Conservation (phyloP, 2,113 vertebrate genomes). For the Pleuronectes platessa region DNA sequence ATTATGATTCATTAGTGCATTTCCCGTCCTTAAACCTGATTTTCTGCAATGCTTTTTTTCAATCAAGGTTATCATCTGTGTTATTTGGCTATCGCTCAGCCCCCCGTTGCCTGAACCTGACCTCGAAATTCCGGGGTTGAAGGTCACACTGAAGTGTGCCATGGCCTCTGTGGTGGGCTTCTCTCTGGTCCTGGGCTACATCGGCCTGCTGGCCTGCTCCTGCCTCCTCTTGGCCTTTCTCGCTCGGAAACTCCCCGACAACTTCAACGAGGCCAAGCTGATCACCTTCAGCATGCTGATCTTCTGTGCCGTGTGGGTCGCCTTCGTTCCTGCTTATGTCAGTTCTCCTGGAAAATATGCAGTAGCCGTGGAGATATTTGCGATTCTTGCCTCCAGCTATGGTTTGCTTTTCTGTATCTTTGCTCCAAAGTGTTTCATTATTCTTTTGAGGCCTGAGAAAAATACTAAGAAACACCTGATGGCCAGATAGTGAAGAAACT, state of each 20-base stretch:
- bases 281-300: slow-evolving; percentile 29
- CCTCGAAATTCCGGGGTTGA: slow-evolving; percentile 62
- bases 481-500: slow-evolving; percentile 43
- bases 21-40: not conserved
- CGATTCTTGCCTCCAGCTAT: slow-evolving; percentile 77
- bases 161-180: slow-evolving; percentile 78
- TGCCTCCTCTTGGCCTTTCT: slow-evolving; percentile 37
- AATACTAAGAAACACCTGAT: slow-evolving; percentile 75
- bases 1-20: not conserved
- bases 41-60: not conserved
- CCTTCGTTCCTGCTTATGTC: slow-evolving; percentile 41
- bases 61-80: slow-evolving; percentile 77
- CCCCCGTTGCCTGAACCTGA: slow-evolving; percentile 74
- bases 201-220: slow-evolving; percentile 78
- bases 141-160: slow-evolving; percentile 78
- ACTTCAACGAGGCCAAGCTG: slow-evolving; percentile 21
- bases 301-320: slow-evolving; percentile 18
- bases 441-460: slow-evolving; percentile 75
- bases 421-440: slow-evolving; percentile 80
- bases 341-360: slow-evolving; percentile 74
- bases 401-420: slow-evolving; percentile 77
- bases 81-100: slow-evolving; percentile 72
- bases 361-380: slow-evolving; percentile 76
- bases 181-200: slow-evolving; percentile 81
- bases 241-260: slow-evolving; percentile 17